phyloP scores from a whole-genome alignment of 2,888 invertebrate species.

The Troglohyphantes excavatus region DNA sequence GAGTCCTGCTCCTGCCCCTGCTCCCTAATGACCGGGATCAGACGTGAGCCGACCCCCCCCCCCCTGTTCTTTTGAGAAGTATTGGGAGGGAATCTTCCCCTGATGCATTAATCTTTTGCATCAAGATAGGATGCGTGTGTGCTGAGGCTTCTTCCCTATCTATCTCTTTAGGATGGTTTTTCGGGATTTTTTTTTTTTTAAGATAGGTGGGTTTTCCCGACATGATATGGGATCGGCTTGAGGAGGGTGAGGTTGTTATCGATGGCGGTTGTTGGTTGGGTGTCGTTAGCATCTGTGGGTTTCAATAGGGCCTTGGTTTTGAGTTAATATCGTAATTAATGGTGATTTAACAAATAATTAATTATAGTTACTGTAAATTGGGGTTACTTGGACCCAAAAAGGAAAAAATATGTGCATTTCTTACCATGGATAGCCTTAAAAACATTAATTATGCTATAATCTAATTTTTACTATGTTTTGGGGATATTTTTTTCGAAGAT shows the following conservation, averaged over 20 bases:
- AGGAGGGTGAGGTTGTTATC: background rate
- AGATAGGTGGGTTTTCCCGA: background rate
- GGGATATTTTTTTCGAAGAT: no score
- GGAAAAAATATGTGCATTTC: no score
- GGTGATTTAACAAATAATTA: no score
- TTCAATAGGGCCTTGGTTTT: no score
- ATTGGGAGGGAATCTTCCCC: slow-evolving; percentile 9
- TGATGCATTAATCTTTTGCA: slow-evolving; percentile 60
- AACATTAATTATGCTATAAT: no score
- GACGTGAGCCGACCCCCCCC: slow-evolving; percentile 32
- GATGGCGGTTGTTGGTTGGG: background rate
- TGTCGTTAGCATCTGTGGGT: no score
- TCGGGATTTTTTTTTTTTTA: background rate
- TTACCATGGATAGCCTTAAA: no score
- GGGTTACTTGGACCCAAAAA: no score
- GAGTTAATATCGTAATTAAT: no score
- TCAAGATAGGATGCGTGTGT: slow-evolving; percentile 42
- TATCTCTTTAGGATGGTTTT: background rate
- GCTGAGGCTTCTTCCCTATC: background rate
- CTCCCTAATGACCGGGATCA: slow-evolving; percentile 36
- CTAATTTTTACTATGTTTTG: no score
- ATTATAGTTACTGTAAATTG: no score
- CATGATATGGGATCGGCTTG: background rate
- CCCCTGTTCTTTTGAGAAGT: slow-evolving; percentile 29
- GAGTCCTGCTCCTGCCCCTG: slow-evolving; percentile 12